phyloP scores from a whole-genome alignment of 2,797 vertebrate species.

The Austrolebias charrua region DNA sequence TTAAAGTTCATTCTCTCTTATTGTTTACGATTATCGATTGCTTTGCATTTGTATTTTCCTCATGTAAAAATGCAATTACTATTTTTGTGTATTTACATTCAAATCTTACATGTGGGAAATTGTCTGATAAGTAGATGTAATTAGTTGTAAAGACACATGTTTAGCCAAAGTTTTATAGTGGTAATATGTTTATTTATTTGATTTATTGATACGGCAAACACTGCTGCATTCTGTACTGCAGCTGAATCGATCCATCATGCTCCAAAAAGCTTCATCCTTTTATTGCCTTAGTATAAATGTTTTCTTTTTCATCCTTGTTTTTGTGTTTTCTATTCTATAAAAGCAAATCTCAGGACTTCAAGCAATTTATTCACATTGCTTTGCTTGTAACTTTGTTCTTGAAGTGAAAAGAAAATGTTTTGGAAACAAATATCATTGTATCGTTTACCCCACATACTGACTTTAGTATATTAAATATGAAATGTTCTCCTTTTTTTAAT shows the following conservation, averaged over 20 bases:
- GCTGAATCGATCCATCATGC: not conserved
- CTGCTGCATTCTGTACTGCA: constrained; percentile 3
- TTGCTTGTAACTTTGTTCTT: constrained; percentile 4
- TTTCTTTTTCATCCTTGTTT: not conserved
- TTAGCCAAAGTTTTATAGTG: not conserved
- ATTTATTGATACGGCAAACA: constrained; percentile 24
- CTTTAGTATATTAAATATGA: not conserved
- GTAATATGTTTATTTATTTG: constrained; percentile 23
- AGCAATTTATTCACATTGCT: constrained; percentile 6
- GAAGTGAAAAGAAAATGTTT: constrained; percentile 1
- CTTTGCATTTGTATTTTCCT: constrained; percentile 27
- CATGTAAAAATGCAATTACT: constrained; percentile 16
- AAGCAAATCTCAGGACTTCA: not conserved
- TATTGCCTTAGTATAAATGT: not conserved
- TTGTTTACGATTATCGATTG: constrained; percentile 31
- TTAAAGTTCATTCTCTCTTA: constrained; percentile 82
- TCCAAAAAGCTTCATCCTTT: not conserved
- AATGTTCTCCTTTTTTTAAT: not conserved
- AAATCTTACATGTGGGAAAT: constrained; percentile 21
- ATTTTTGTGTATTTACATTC: constrained; percentile 9
- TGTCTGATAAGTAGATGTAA: constrained; percentile 11
- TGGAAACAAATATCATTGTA: not conserved
- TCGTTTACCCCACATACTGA: not conserved
- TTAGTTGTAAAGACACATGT: not conserved
- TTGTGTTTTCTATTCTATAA: constrained; percentile 7